Evolutionary conservation across 2,888 invertebrate species (phyloP).

Genomic region (Keiferia lycopersicella): DNA sequence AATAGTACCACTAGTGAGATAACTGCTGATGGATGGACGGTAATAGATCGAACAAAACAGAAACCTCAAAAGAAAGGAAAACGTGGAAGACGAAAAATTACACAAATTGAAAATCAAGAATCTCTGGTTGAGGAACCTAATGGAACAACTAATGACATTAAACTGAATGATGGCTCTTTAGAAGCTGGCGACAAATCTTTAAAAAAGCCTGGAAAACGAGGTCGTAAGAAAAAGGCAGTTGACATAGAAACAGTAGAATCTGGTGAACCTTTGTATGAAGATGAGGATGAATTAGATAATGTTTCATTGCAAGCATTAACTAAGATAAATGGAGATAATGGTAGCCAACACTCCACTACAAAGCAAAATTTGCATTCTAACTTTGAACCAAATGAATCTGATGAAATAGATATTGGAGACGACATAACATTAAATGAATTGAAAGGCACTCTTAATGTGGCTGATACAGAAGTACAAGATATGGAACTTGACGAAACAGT

Average conservation of each 20-base stretch:
- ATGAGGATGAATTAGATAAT: conserved; percentile 2
- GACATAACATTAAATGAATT: conserved; percentile 12
- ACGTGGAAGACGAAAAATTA: conserved; percentile 28
- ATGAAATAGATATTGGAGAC: conserved; percentile 29
- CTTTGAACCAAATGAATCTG: conserved; percentile 7
- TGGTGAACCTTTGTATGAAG: background rate
- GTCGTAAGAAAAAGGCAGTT: conserved; percentile 28
- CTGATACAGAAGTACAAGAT: conserved; percentile 19
- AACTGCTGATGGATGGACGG: background rate
- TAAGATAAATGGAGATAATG: conserved; percentile 5
- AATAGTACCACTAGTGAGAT: background rate
- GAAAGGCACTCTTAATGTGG: background rate
- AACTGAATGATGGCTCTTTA: background rate
- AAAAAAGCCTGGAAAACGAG: conserved; percentile 34
- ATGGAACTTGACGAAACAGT: conserved; percentile 27
- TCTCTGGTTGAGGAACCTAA: background rate
- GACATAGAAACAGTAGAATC: background rate
- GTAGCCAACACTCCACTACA: background rate
- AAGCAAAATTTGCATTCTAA: background rate
- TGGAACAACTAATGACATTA: background rate
- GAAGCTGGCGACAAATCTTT: conserved; percentile 18
- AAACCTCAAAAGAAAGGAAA: conserved; percentile 14
- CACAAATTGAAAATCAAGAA: conserved; percentile 24
- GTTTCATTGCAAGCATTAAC: conserved; percentile 6
- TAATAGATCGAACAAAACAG: background rate